Base-by-base conservation (phyloP, 2,113 vertebrate genomes). In the Labeo rohita region DNA sequence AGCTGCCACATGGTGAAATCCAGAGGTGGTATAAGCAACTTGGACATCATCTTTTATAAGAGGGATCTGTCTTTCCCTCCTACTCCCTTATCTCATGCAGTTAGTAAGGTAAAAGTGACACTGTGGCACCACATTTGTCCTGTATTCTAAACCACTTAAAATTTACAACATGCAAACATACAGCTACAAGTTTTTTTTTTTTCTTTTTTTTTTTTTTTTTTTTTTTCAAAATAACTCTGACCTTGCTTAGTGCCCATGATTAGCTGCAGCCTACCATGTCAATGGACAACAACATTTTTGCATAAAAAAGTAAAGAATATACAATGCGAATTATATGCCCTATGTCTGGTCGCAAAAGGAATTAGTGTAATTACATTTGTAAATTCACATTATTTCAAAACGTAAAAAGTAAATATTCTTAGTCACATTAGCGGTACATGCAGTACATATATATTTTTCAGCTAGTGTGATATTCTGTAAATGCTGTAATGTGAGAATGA, bases 1-100 rank as follows among this genome's bases (percentile, higher is more conserved):
- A 94, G 56, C 34, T 80, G 76, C 50, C 43, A 39, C 95, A 96
- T 96, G 59, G 61, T 92, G 83, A 89, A 66, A 54, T 65, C 49
- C 85, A 90, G 50, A 43, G 89, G 59, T 91, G 73, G 21, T 56
- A 76, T 80, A 39, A 75, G 49, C 23, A 72, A 47, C 66, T 21
- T 61, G n/a, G n/a, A 52, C 49, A 43, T 88, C 63, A 75, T 3
- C 61, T 87, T 92, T 90, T 94, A 92, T 93, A 93, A 87, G 88
- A 65, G 15, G n/a, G 79, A 49, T 10, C 43, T 47, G n/a, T 66
- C 47, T 85, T 43, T n/a, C 79, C 78, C 66, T 80, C 86, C 86
- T 80, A 80, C 73, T 45, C 23, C 39, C 65, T 83, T 83, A 87
- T 56, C 39, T 39, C 49, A 39, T 49, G 54, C 8, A 36, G 68